A percentile compares a stretch with the other conserved stretches of the same genome.
Conservation (phyloP, 2,797 vertebrate species). For the Onychomys torridus region DNA sequence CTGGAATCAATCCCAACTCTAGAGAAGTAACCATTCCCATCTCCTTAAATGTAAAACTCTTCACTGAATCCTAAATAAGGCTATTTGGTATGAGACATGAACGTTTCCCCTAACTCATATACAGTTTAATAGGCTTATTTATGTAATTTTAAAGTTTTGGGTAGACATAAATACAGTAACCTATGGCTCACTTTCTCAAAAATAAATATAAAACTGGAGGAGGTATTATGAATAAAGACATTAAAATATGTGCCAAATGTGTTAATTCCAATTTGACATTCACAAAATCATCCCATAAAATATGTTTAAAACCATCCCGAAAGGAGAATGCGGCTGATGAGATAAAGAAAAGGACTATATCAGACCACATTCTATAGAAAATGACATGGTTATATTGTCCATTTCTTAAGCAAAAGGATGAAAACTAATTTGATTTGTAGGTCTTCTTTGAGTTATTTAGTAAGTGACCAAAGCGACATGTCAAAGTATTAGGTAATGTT, state of each 20-base stretch:
- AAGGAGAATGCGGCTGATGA: not conserved
- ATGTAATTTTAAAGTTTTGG: not conserved
- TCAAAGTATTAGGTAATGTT: not conserved
- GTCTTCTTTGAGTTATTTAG: not conserved
- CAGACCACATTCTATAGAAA: not conserved
- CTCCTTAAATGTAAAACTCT: not conserved
- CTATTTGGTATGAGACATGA: not conserved
- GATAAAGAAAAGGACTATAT: not conserved
- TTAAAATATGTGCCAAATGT: not conserved
- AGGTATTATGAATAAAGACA: not conserved
- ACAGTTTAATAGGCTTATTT: not conserved
- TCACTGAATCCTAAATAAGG: not conserved
- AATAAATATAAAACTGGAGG: not conserved
- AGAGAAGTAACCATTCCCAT: not conserved
- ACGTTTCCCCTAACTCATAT: not conserved
- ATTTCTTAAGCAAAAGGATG: not conserved
- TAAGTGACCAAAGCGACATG: not conserved
- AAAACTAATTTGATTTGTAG: not conserved
- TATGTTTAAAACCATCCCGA: not conserved
- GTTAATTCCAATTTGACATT: not conserved
- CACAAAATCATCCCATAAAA: not conserved
- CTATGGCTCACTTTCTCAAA: slow-evolving; percentile 35
- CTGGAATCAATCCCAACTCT: not conserved
- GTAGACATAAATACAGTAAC: not conserved
- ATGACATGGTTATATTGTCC: not conserved